A percentile compares a stretch with the other conserved stretches of the same genome.
Conservation (phyloP, 2,888 invertebrate species). For the Mythimna impura region DNA sequence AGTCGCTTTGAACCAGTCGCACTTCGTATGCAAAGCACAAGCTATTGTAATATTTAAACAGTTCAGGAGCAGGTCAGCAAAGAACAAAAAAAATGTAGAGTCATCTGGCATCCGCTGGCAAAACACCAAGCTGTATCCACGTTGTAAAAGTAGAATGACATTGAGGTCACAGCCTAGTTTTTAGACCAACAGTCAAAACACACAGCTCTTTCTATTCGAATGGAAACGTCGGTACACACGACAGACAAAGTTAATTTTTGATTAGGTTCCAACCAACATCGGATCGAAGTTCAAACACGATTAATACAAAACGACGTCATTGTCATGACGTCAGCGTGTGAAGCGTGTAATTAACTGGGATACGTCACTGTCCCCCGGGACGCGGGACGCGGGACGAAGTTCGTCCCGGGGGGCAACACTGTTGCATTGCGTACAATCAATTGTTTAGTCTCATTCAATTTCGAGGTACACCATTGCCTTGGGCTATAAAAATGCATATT, state of each 20-base stretch:
- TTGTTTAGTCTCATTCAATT: constrained; percentile 63
- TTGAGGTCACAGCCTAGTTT: constrained; percentile 52
- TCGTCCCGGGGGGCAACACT: constrained; percentile 53
- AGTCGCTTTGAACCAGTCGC: not conserved
- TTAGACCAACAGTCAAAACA: constrained; percentile 16
- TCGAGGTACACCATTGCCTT: constrained; percentile 37
- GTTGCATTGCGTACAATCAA: constrained; percentile 62
- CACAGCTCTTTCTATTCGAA: constrained; percentile 33
- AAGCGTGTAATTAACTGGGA: constrained; percentile 72
- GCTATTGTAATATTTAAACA: constrained; percentile 49
- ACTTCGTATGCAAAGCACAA: constrained; percentile 3
- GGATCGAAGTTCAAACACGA: constrained; percentile 53
- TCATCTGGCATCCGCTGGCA: constrained; percentile 50
- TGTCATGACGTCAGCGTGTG: constrained; percentile 66
- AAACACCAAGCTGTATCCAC: constrained; percentile 5
- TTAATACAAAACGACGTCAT: constrained; percentile 65
- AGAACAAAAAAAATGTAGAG: not conserved
- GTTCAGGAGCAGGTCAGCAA: constrained; percentile 32
- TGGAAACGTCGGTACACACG: constrained; percentile 8
- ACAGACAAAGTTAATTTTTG: constrained; percentile 31
- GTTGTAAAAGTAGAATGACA: constrained; percentile 6
- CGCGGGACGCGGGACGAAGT: constrained; percentile 29
- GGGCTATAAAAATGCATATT: constrained; percentile 12
- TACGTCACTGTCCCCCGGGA: constrained; percentile 49
- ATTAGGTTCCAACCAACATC: constrained; percentile 37